These are phyloP conservation scores for Numenius phaeopus DNA, from an alignment of 2,797 vertebrate genomes.

Conservation along the genomic window DNA sequence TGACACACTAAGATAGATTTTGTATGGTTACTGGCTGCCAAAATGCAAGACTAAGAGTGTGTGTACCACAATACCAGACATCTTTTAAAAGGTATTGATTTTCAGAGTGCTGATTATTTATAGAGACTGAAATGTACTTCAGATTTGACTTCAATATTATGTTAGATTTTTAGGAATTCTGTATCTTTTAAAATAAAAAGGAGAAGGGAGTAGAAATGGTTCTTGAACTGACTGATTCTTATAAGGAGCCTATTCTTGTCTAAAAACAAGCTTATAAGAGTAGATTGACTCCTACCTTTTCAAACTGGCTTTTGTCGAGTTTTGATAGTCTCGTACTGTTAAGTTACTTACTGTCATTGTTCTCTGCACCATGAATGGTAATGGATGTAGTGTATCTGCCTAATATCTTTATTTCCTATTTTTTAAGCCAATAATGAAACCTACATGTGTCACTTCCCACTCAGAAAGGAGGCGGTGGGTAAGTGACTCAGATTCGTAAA, in stretches of 20 bases:
- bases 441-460: neutral
- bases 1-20: neutral
- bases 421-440: neutral
- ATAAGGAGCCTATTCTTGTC: neutral
- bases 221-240: neutral
- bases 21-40: neutral
- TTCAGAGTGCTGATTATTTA: neutral
- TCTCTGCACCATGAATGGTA: neutral
- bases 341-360: neutral
- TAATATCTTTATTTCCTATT: neutral
- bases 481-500: too few relatives aligned
- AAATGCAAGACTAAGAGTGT: neutral
- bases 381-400: neutral
- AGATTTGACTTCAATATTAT: neutral
- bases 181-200: neutral
- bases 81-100: neutral
- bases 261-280: neutral
- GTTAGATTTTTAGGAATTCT: neutral
- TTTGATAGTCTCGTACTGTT: neutral
- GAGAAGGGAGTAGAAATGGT: neutral
- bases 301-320: neutral
- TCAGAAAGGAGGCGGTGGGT: too few relatives aligned
- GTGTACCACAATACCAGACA: neutral
- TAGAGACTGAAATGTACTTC: neutral
- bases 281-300: neutral